Evolutionary conservation across 2,113 vertebrate genomes (phyloP).

Genomic region (Catharus bicknelli): DNA sequence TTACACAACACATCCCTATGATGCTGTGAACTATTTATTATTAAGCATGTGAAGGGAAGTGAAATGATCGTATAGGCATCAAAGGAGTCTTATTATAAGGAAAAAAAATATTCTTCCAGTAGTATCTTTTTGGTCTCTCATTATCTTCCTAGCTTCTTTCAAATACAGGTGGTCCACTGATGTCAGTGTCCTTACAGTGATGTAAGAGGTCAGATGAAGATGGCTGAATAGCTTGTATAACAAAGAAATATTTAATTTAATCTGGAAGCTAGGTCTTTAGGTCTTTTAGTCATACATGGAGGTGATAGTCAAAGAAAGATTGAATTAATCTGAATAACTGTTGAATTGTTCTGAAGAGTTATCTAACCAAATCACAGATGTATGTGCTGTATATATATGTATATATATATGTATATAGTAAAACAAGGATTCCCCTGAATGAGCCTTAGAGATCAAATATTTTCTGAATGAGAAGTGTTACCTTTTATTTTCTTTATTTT

Average conservation of each 20-base stretch:
- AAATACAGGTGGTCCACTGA: not conserved
- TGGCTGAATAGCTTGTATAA: not conserved
- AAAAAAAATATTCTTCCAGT: not conserved
- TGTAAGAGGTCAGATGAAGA: not conserved
- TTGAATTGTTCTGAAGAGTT: not conserved
- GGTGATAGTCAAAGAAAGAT: not conserved
- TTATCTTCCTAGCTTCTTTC: slow-evolving; percentile 3
- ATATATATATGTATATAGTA: not conserved
- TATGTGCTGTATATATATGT: not conserved
- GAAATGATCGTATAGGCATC: slow-evolving; percentile 9
- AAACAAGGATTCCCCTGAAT: not conserved
- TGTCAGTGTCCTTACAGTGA: not conserved
- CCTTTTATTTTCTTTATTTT: not conserved
- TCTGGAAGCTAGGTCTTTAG: not conserved
- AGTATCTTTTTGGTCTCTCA: not conserved
- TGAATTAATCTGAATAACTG: not conserved
- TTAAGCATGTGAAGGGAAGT: not conserved
- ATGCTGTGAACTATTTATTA: slow-evolving; percentile 58
- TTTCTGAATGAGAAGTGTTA: not conserved
- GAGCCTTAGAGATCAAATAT: not conserved
- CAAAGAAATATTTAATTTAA: not conserved
- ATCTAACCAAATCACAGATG: not conserved
- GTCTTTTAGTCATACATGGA: not conserved
- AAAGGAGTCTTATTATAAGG: not conserved
- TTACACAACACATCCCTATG: slow-evolving; percentile 47